A percentile compares a stretch with the other conserved stretches of the same genome.
Conservation (phyloP, 2,113 vertebrate genomes). For the Fregetta grallaria region DNA sequence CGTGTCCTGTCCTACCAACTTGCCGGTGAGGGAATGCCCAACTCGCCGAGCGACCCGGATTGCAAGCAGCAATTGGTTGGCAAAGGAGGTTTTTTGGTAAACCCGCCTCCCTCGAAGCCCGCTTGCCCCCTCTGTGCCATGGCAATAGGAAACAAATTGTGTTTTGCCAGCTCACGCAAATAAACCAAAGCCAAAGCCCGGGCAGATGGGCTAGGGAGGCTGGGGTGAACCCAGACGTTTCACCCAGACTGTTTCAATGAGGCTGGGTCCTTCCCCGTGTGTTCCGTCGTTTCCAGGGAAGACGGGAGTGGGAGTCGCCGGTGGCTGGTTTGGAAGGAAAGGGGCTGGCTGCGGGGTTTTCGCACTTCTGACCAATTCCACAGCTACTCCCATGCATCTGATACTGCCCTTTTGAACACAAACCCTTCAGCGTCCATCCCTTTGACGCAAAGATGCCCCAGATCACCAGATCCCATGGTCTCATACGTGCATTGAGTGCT, state of each 20-base stretch:
- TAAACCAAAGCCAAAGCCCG: neutral
- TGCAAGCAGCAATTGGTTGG: neutral
- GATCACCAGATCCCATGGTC: accelerated
- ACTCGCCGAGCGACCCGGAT: accelerated
- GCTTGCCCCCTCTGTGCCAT: neutral
- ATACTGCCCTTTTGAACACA: accelerated
- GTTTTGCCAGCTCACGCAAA: neutral
- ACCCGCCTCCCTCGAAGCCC: accelerated
- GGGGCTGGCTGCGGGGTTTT: accelerated
- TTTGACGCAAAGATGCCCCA: neutral
- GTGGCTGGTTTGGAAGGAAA: neutral
- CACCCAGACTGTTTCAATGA: accelerated
- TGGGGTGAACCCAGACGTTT: accelerated
- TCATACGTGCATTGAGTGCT: accelerated
- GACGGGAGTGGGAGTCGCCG: accelerated
- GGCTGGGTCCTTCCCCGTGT: accelerated
- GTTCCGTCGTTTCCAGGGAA: neutral
- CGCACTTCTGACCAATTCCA: neutral
- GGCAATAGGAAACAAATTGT: accelerated
- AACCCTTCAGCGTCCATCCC: neutral
- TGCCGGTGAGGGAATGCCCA: accelerated
- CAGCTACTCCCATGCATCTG: neutral
- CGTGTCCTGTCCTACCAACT: accelerated
- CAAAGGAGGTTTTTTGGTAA: neutral
- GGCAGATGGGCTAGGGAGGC: neutral